phyloP scores from a whole-genome alignment of 2,113 vertebrate species.

The Merops nubicus region DNA sequence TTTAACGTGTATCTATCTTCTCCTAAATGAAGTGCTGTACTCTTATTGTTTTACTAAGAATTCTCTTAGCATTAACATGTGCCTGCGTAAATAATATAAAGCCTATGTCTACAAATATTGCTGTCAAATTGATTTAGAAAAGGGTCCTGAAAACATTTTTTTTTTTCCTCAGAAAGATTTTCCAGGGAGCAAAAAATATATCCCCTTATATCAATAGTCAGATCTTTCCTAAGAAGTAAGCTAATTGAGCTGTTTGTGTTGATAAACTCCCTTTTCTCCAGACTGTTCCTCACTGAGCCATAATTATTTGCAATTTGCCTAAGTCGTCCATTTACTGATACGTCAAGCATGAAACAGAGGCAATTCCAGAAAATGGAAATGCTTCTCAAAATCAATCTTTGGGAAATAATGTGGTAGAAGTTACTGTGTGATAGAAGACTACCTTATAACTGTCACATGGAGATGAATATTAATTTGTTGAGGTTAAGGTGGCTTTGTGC shows the following conservation, averaged over 20 bases:
- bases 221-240: conserved; percentile 91
- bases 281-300: conserved; percentile 92
- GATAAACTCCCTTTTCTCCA: conserved; percentile 92
- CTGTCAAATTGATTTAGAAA: conserved; percentile 36
- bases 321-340: conserved; percentile 99
- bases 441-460: conserved; percentile 87
- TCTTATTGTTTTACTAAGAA: conserved; percentile 14
- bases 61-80: background rate
- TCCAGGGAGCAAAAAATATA: conserved; percentile 62
- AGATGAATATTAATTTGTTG: conserved; percentile 91
- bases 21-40: background rate
- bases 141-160: conserved; percentile 7
- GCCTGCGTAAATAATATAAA: conserved; percentile 9
- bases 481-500: conserved; percentile 85
- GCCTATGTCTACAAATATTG: background rate
- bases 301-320: conserved; percentile 99
- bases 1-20: background rate
- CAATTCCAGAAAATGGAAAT: conserved; percentile 99
- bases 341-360: conserved; percentile 99
- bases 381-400: conserved; percentile 90
- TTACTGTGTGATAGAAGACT: conserved; percentile 88
- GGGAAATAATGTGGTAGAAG: conserved; percentile 93
- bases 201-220: conserved; percentile 83
- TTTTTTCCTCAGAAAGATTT: conserved; percentile 32
- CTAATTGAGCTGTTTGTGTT: conserved; percentile 99